phyloP scores from a whole-genome alignment of 2,888 invertebrate species.

The Odontothrips loti region DNA sequence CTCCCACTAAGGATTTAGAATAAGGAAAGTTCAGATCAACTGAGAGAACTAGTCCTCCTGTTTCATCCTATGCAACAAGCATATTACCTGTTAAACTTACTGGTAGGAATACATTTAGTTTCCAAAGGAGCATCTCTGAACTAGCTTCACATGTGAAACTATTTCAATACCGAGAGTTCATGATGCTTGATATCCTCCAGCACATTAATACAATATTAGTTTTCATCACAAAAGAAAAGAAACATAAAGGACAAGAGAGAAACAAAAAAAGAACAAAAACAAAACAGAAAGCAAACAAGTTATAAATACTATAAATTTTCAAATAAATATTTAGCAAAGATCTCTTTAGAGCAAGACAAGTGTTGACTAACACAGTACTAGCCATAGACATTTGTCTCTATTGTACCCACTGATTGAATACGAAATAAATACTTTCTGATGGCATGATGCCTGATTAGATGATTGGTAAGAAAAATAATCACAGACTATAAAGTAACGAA shows the following conservation, averaged over 20 bases:
- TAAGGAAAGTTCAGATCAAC: too few species aligned
- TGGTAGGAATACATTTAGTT: too few species aligned
- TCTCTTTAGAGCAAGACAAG: not conserved
- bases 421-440: constrained; percentile 10
- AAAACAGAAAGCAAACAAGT: not conserved
- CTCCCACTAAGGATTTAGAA: too few species aligned
- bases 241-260: not conserved
- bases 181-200: not conserved
- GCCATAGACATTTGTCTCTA: not conserved
- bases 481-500: not conserved
- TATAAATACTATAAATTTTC: constrained; percentile 4
- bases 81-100: not conserved
- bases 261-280: not conserved
- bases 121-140: not conserved
- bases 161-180: not conserved
- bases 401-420: not conserved
- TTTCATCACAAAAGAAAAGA: not conserved
- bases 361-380: not conserved
- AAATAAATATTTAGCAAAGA: constrained; percentile 21
- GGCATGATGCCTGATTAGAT: constrained; percentile 9
- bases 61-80: not conserved
- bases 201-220: not conserved
- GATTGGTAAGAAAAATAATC: constrained; percentile 11
- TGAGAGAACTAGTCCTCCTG: too few species aligned
- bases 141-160: not conserved